Evolutionary conservation across 2,113 vertebrate species (phyloP).

Genomic region (Rhinolophus sinicus): DNA sequence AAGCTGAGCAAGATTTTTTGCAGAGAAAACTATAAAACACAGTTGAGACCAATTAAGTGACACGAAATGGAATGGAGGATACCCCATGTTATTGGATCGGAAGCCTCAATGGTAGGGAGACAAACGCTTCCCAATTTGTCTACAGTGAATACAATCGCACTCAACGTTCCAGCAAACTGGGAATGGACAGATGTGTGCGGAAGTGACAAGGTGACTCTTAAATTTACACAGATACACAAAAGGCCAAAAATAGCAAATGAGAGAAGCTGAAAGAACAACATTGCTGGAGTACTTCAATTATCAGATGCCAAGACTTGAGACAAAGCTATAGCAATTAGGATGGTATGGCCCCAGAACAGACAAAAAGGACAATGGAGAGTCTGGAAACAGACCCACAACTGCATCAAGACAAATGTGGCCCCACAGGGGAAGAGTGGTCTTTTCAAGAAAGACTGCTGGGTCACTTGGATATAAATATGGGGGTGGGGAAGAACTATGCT

Average conservation of each 20-base stretch:
- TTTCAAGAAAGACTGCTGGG: not conserved
- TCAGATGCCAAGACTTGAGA: not conserved
- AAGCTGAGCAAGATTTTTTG: not conserved
- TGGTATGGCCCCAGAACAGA: not conserved
- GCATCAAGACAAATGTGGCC: not conserved
- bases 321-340: not conserved
- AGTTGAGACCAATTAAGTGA: not conserved
- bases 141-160: not conserved
- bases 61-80: not conserved
- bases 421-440: not conserved
- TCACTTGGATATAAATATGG: not conserved
- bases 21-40: not conserved
- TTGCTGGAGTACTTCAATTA: not conserved
- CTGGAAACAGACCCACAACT: not conserved
- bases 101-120: not conserved
- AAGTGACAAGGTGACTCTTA: not conserved
- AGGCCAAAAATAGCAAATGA: not conserved
- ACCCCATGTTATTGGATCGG: too few species aligned
- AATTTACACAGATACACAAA: not conserved
- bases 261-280: not conserved
- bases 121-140: not conserved
- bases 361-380: not conserved
- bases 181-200: fast-evolving
- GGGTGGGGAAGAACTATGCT: not conserved
- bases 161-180: not conserved